Conservation (phyloP, 2,888 invertebrate species). For the Chymomyza procnemis region DNA sequence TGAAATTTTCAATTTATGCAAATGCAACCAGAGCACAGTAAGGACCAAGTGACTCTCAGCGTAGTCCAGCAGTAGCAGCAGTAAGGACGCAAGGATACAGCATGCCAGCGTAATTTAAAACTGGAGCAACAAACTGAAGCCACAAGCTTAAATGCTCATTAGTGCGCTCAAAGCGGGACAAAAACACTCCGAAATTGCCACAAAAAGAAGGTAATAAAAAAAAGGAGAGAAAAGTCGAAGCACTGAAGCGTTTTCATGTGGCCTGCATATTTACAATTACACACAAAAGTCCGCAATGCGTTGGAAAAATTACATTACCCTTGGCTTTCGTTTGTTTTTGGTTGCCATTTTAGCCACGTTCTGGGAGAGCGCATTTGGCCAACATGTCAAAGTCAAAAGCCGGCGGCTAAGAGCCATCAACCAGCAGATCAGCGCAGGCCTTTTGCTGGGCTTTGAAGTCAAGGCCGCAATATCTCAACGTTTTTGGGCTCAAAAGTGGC, state of each 20-base stretch:
- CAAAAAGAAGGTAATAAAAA: not conserved
- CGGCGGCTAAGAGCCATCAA: conserved; percentile 17
- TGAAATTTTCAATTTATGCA: conserved; percentile 60
- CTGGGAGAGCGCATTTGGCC: conserved; percentile 12
- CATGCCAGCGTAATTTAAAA: not conserved
- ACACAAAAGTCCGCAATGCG: conserved; percentile 16
- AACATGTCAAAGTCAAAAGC: not conserved
- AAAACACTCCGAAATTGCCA: not conserved
- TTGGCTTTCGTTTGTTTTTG: not conserved
- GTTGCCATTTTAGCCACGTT: conserved; percentile 21
- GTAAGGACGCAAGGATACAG: not conserved
- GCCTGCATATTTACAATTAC: conserved; percentile 38
- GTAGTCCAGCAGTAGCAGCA: not conserved
- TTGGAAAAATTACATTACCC: conserved; percentile 37
- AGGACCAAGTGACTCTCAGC: not conserved
- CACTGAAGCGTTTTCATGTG: conserved; percentile 34
- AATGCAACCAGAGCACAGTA: conserved; percentile 54
- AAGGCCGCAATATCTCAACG: not conserved
- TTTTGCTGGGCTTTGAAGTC: conserved; percentile 3
- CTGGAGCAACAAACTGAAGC: conserved; percentile 17
- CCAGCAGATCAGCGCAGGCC: not conserved
- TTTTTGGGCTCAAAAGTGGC: no score
- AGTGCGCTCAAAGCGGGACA: conserved; percentile 25
- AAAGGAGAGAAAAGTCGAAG: not conserved
- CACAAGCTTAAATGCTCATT: conserved; percentile 64